These are phyloP conservation scores for Drosophila suzukii DNA, from an alignment of 1,140 invertebrate species.

Conservation along the genomic window DNA sequence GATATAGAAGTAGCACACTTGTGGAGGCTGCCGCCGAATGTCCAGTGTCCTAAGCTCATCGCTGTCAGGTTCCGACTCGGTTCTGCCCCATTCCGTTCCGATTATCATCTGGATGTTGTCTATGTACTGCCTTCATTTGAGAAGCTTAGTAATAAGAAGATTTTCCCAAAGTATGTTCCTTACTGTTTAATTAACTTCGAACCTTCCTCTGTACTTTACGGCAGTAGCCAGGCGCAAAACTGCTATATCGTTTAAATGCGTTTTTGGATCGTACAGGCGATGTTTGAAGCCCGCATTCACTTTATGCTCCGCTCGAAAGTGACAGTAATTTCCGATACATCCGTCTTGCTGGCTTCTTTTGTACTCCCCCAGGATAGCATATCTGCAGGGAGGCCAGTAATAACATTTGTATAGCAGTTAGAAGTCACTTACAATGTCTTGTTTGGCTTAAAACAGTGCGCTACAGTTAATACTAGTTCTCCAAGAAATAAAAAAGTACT, in stretches of 20 bases:
- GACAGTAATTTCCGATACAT: conserved; percentile 2
- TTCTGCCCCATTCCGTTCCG: conserved; percentile 10
- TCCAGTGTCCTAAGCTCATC: not conserved
- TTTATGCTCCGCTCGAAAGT: not conserved
- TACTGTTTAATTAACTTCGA: not conserved
- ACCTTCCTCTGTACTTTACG: conserved; percentile 12
- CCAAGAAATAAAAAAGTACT: not conserved
- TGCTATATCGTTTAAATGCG: conserved; percentile 11
- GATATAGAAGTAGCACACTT: not conserved
- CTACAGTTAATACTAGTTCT: conserved; percentile 14
- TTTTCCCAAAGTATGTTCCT: too few relatives aligned
- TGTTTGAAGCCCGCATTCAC: not conserved
- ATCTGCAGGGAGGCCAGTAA: not conserved
- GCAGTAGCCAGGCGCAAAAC: not conserved
- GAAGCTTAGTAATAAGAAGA: too few relatives aligned
- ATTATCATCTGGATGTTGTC: not conserved
- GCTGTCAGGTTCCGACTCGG: not conserved
- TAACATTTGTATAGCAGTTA: not conserved
- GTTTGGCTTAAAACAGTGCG: conserved; percentile 5
- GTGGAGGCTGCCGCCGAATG: not conserved
- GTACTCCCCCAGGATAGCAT: conserved; percentile 15
- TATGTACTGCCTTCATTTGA: not conserved
- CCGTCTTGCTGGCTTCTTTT: not conserved
- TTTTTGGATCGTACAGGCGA: not conserved
- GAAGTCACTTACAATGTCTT: not conserved